A percentile compares a stretch with the other conserved stretches of the same genome.
These are phyloP conservation scores for Barnardius zonarius DNA, from an alignment of 2,113 vertebrate species.

Conservation along the genomic window DNA sequence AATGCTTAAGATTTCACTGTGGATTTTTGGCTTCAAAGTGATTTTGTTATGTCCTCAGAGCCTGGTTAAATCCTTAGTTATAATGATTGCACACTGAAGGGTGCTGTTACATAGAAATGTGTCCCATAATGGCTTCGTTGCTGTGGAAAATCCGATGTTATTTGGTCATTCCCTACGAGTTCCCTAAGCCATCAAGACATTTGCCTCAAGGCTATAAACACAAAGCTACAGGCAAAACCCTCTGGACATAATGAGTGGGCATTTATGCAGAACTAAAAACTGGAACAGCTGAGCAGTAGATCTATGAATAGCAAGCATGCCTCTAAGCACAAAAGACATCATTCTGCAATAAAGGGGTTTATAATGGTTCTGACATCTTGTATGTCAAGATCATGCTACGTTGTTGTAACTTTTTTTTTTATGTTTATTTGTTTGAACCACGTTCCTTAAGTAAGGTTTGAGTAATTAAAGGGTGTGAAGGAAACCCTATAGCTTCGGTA, in stretches of 20 bases:
- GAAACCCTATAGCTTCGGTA: neutral
- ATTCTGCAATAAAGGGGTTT: slow-evolving; percentile 63
- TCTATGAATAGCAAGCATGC: slow-evolving; percentile 76
- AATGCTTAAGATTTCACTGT: slow-evolving; percentile 52
- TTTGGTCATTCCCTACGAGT: slow-evolving; percentile 70
- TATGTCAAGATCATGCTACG: slow-evolving; percentile 67
- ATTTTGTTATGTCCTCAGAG: slow-evolving; percentile 66
- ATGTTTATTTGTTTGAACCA: slow-evolving; percentile 61
- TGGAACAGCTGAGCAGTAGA: slow-evolving; percentile 76
- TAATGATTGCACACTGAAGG: slow-evolving; percentile 73
- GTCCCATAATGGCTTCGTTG: slow-evolving; percentile 75
- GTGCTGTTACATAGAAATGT: slow-evolving; percentile 75
- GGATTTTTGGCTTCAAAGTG: slow-evolving; percentile 66
- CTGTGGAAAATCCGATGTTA: slow-evolving; percentile 77
- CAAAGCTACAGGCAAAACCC: slow-evolving; percentile 79
- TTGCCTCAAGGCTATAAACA: slow-evolving; percentile 76
- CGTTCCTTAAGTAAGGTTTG: slow-evolving; percentile 39
- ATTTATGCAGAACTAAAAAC: slow-evolving; percentile 80
- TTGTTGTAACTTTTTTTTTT: slow-evolving; percentile 60
- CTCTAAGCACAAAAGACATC: slow-evolving; percentile 72
- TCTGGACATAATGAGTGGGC: slow-evolving; percentile 76
- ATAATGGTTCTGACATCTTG: slow-evolving; percentile 75
- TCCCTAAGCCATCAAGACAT: slow-evolving; percentile 78
- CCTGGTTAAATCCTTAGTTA: slow-evolving; percentile 66
- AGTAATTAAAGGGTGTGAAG: slow-evolving; percentile 50